Evolutionary conservation across 2,888 invertebrate genomes (phyloP).

Genomic region (Stenurella melanura): DNA sequence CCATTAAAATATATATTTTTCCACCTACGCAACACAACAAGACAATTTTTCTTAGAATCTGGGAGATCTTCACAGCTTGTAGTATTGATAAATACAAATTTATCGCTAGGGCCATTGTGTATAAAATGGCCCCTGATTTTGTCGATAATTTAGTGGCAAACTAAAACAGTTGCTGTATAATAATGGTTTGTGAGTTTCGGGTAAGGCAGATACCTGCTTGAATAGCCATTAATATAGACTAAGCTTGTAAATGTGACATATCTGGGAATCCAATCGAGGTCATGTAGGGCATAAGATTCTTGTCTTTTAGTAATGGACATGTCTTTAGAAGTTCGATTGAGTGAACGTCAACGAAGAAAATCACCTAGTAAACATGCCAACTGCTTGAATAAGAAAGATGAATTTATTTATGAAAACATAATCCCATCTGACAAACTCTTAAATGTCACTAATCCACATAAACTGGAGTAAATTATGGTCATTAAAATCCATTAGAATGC

Average conservation of each 20-base stretch:
- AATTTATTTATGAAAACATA: slow-evolving; percentile 42
- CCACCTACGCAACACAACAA: background rate
- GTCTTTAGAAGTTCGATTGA: slow-evolving; percentile 48
- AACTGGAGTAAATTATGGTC: background rate
- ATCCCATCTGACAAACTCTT: slow-evolving; percentile 24
- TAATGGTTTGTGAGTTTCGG: slow-evolving; percentile 37
- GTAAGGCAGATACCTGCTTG: slow-evolving; percentile 35
- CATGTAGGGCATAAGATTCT: slow-evolving; percentile 39
- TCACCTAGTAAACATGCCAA: slow-evolving; percentile 46
- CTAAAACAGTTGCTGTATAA: slow-evolving; percentile 41
- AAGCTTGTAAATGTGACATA: slow-evolving; percentile 55
- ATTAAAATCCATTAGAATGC: background rate
- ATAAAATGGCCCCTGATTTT: slow-evolving; percentile 19
- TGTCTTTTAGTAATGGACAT: slow-evolving; percentile 53
- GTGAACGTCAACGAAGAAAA: slow-evolving; percentile 47
- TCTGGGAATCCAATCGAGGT: slow-evolving; percentile 50
- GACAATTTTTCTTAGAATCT: slow-evolving; percentile 22
- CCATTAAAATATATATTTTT: slow-evolving; percentile 1
- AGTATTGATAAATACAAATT: slow-evolving; percentile 40
- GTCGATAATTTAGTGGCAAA: slow-evolving; percentile 41
- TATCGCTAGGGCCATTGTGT: slow-evolving; percentile 32
- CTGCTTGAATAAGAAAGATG: slow-evolving; percentile 42
- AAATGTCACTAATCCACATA: background rate
- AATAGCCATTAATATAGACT: slow-evolving; percentile 47
- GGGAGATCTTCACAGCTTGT: slow-evolving; percentile 23